Base-by-base conservation (phyloP, 37 sponge, comb jelly and placozoan genomes). In the Beroe forskalii region DNA sequence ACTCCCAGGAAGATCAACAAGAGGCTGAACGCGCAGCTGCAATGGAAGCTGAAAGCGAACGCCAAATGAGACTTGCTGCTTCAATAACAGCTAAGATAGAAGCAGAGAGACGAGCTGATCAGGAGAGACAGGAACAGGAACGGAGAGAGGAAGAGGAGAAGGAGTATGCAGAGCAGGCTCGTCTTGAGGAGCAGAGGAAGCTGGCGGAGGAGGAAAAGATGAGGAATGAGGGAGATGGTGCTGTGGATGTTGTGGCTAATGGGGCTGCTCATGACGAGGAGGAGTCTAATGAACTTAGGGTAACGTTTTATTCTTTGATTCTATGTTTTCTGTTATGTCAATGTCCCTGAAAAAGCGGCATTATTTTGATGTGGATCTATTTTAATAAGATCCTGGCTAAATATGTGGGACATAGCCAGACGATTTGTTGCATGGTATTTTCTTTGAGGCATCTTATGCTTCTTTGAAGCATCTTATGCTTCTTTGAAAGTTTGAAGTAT, bases 221-320 rank as follows among this genome's bases (percentile, higher is more conserved):
- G 39, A 8, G 19, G 36, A 39, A 72, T 14, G 75, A 72, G 20
- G 39, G 35, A 72, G 20, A 2, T 20, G 6, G 12, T 36, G 39
- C 75, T 3, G 75, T 14, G 75, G 28, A 1, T 17, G 55, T 43
- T 80, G 86, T 80, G 44, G 35, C 86, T 80, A 80, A 80, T 38
- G 55, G 55, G 39, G 17, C 14, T 43, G 14, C 3, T 22, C 86
- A 80, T 42, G 8, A 8, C 14, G 86, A 80, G 1, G 86, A 80
- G 55, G 86, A 80, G 35, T 32, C 86, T 4, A 80, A 80, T 12
- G 86, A 38, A 1, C 55, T 80, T 25, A 20, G 42, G 86, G 86
- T 44, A 42, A 35, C 20, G 66, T n/a, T 55, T 20, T 17, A 20
- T 9, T 55, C 9, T 17, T 9, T 17, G 17, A 20, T 55, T 55